Conservation (phyloP, 2,888 invertebrate genomes). For the Lasioglossum oenotherae region DNA sequence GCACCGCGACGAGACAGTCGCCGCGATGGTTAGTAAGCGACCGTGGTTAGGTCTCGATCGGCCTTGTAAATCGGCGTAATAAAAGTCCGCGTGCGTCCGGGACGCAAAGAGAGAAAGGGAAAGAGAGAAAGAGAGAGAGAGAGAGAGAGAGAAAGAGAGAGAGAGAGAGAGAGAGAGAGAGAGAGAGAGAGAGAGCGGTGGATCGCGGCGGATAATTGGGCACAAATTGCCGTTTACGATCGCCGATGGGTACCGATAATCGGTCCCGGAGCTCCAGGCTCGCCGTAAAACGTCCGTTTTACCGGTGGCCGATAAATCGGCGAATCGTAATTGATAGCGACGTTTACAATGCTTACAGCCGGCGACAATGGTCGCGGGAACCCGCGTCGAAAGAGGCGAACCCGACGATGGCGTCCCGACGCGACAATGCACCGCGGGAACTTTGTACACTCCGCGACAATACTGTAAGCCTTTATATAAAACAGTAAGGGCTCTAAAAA, state of each 20-base stretch:
- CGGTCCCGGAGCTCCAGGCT: conserved; percentile 19
- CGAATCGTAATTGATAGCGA: conserved; percentile 68
- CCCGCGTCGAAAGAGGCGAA: conserved; percentile 32
- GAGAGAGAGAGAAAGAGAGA: too few species aligned
- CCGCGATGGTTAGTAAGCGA: neutral
- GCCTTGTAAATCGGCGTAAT: neutral
- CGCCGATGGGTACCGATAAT: conserved; percentile 60
- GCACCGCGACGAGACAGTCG: neutral
- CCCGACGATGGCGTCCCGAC: neutral
- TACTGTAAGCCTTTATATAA: too few species aligned
- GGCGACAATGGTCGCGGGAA: conserved; percentile 50
- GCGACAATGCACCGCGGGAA: neutral
- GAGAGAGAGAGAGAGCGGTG: neutral
- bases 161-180: neutral
- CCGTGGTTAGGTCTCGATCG: neutral
- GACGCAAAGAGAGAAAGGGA: neutral
- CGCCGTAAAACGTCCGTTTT: conserved; percentile 49
- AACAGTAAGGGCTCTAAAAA: too few species aligned
- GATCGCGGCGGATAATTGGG: conserved; percentile 59
- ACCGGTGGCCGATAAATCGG: conserved; percentile 62
- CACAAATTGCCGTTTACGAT: conserved; percentile 64
- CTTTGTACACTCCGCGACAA: too few species aligned
- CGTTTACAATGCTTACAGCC: conserved; percentile 42
- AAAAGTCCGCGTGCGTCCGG: neutral
- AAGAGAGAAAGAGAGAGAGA: neutral